These are phyloP conservation scores for Trichacis sp. DNA, from an alignment of 2,888 invertebrate genomes.

Conservation along the genomic window DNA sequence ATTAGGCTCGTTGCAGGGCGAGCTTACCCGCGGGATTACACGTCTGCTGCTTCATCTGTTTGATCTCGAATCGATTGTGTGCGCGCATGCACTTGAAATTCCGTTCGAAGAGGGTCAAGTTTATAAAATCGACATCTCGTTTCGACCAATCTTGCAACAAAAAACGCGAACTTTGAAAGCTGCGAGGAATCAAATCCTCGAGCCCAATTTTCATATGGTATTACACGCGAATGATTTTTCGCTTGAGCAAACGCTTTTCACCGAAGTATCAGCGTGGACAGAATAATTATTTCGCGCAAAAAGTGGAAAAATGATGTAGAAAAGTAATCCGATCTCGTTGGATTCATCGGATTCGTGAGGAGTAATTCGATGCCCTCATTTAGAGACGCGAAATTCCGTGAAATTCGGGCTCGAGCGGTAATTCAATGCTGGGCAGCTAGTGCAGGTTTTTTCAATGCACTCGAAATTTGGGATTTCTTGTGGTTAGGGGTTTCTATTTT, in stretches of 20 bases:
- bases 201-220: neutral
- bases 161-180: neutral
- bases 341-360: neutral
- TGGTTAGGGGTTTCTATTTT: too few relatives aligned
- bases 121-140: neutral
- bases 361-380: slow-evolving; percentile 1
- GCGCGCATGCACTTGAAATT: slow-evolving; percentile 8
- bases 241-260: neutral
- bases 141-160: neutral
- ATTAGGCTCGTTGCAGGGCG: slow-evolving; percentile 47
- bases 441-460: too few relatives aligned
- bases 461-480: too few relatives aligned
- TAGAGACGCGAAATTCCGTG: slow-evolving; percentile 3
- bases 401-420: neutral
- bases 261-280: neutral
- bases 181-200: too few relatives aligned
- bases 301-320: neutral
- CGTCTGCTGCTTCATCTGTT: slow-evolving; percentile 47
- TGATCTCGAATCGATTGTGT: slow-evolving; percentile 44
- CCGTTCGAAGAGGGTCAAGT: neutral
- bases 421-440: neutral
- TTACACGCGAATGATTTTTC: neutral
- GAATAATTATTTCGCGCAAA: slow-evolving; percentile 1
- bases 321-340: neutral
- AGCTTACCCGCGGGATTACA: slow-evolving; percentile 60